These are phyloP conservation scores for Cairina moschata DNA, from an alignment of 2,113 vertebrate species.

Conservation along the genomic window DNA sequence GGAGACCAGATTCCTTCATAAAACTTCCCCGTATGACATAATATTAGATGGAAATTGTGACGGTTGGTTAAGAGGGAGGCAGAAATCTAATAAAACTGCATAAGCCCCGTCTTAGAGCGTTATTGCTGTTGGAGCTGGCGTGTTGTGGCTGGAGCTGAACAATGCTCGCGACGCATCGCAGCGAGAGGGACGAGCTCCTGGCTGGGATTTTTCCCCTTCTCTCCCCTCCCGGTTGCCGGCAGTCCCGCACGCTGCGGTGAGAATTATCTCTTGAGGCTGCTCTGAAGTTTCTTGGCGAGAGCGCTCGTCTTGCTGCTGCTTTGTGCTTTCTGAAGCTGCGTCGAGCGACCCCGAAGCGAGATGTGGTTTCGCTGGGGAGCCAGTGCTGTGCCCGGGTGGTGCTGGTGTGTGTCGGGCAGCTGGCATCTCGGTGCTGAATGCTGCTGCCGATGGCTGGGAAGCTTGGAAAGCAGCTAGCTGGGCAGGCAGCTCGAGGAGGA, in stretches of 20 bases:
- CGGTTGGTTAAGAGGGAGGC: accelerated
- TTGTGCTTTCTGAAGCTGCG: background rate
- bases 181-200: background rate
- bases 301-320: accelerated
- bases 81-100: background rate
- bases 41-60: background rate
- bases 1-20: background rate
- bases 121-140: background rate
- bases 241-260: accelerated
- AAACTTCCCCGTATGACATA: background rate
- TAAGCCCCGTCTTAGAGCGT: background rate
- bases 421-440: background rate
- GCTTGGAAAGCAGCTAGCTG: background rate
- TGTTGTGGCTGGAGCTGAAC: background rate
- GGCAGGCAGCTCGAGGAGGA: background rate
- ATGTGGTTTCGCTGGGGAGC: background rate
- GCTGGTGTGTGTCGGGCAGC: accelerated
- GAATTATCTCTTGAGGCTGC: background rate
- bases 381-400: background rate
- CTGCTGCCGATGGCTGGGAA: background rate
- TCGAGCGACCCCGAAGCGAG: background rate
- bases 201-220: background rate
- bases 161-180: accelerated
- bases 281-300: background rate
- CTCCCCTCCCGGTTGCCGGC: background rate